Base-by-base conservation (phyloP, 2,797 vertebrate species). In the Anguilla obscura region DNA sequence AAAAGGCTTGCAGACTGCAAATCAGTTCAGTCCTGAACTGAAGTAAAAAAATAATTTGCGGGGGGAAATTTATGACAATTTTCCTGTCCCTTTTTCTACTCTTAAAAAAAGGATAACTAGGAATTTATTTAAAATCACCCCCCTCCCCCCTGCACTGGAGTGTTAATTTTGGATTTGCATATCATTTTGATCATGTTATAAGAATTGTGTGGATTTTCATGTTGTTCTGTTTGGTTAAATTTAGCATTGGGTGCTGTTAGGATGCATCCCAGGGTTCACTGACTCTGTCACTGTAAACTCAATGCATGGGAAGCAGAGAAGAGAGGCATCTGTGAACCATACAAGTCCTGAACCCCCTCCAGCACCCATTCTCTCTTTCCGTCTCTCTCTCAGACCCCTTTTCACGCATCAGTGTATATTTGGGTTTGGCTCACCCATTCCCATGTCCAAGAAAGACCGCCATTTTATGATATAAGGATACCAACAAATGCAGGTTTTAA, bases 271-370 rank as follows among this genome's bases (percentile, higher is more conserved):
- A 84, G 40, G 83, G 91, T 91, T 92, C 90, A 91, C 86, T 92
- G 92, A 92, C 92, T 40, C 36, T 54, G 56, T 71, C 84, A 87
- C 86, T 89, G 89, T 91, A 92, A 92, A 92, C 92, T 91, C 74
- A 50, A 85, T 85, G 88, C 88, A 66, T 85, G 89, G 85, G 86
- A 86, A 48, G 8, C 86, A 90, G 92, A 92, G 92, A 92, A 92
- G 86, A 88, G 40, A 89, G 71, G 84, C 45, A 40, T 89, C 86
- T 84, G 60, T 84, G 69, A 50, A 60, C 56, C 45, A 48, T 48
- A 71, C 40, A 40, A 40, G 36, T 40, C 36, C 36, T 40, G 36
- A 36, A 36, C 36, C 36, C 36, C 36, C 36, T 36, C 36, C 36
- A 36, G 36, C 36, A 40, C 52, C n/a, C 10, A 18, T 7, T 24